phyloP scores from a whole-genome alignment of 1,140 invertebrate species.

The Trichonephila clavata region DNA sequence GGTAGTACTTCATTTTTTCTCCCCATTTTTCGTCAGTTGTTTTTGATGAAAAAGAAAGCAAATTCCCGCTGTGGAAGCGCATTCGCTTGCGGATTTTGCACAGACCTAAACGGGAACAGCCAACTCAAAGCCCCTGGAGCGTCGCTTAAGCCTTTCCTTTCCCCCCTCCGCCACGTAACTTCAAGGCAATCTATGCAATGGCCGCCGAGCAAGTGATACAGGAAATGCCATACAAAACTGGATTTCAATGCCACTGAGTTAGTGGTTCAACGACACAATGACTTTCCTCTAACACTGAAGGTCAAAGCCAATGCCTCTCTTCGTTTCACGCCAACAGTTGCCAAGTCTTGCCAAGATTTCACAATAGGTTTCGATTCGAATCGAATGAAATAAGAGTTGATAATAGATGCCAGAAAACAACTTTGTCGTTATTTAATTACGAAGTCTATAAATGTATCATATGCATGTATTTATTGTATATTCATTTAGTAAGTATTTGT shows the following conservation, averaged over 20 bases:
- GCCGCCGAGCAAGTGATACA: constrained; percentile 61
- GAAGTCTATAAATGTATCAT: no score
- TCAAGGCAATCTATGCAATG: constrained; percentile 55
- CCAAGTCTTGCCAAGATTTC: neutral
- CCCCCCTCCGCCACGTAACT: constrained; percentile 55
- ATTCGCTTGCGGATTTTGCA: neutral
- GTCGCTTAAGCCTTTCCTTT: constrained; percentile 54
- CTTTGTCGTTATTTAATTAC: no score
- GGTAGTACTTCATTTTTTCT: neutral
- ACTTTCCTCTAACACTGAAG: constrained; percentile 80
- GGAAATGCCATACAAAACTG: constrained; percentile 77
- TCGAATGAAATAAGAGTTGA: no score
- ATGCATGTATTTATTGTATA: no score
- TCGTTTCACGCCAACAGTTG: neutral
- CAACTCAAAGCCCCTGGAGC: neutral
- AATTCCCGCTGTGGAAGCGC: neutral
- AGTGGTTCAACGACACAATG: constrained; percentile 80
- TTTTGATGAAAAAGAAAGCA: neutral
- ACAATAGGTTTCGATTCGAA: neutral
- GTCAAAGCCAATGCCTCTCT: constrained; percentile 77
- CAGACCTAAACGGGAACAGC: neutral
- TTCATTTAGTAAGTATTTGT: no score
- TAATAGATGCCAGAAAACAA: no score
- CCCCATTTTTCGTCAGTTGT: neutral
- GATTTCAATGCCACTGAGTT: constrained; percentile 77